A percentile compares a stretch with the other conserved stretches of the same genome.
phyloP scores from a whole-genome alignment of 92 coral and sea anemone species.

The Parazoanthus atlanticus region DNA sequence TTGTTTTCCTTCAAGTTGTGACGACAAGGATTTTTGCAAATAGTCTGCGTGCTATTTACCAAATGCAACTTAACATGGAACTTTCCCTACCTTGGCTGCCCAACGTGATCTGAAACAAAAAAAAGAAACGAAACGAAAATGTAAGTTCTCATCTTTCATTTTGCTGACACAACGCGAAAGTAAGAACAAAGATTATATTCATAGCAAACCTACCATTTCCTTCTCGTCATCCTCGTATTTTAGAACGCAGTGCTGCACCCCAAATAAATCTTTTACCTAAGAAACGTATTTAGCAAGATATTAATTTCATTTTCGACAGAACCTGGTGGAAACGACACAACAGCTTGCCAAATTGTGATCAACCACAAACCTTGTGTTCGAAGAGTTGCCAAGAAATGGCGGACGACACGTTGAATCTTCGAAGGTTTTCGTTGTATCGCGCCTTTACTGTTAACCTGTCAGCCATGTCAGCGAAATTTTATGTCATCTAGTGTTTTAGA shows the following conservation, averaged over 20 bases:
- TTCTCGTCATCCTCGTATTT: neutral
- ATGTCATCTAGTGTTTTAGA: no score
- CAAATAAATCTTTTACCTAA: neutral
- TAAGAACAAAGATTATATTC: no score
- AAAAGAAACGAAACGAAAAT: neutral
- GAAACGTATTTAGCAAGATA: neutral
- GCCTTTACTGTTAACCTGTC: neutral
- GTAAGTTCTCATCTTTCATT: no score
- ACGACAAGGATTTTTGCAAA: neutral
- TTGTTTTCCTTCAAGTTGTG: neutral
- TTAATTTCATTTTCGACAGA: neutral
- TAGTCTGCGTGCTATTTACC: neutral
- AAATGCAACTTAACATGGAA: neutral
- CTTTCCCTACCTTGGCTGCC: neutral
- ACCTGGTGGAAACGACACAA: neutral
- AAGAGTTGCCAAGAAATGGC: neutral
- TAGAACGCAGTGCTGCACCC: neutral
- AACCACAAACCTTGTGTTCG: neutral
- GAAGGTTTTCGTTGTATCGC: neutral
- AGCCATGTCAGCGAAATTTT: neutral
- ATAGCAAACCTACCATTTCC: neutral
- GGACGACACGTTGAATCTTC: neutral
- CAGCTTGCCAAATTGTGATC: neutral
- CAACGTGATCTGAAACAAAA: neutral
- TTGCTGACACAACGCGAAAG: no score